These are phyloP conservation scores for Helarctos malayanus DNA, from an alignment of 2,797 vertebrate species.

Conservation along the genomic window DNA sequence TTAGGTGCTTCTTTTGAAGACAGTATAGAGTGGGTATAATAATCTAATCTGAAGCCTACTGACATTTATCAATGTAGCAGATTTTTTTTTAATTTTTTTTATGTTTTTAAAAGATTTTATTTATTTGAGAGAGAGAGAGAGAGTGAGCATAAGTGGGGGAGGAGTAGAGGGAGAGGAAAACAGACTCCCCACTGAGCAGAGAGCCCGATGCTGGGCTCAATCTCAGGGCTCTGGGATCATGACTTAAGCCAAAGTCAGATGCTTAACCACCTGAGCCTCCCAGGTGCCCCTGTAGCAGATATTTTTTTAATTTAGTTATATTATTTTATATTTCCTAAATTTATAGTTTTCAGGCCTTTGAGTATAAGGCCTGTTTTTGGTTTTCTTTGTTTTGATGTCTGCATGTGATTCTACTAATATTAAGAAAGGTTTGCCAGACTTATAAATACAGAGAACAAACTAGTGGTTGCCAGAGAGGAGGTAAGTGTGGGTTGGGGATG, in stretches of 20 bases:
- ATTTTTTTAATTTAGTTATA: background rate
- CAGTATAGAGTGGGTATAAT: background rate
- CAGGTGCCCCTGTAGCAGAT: background rate
- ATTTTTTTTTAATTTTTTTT: background rate
- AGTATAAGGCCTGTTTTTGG: background rate
- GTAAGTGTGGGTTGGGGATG: background rate
- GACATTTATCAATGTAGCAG: background rate
- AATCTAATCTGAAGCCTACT: background rate
- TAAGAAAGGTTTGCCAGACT: background rate
- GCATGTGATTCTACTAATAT: background rate
- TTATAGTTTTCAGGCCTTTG: conserved; percentile 16
- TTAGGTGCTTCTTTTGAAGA: conserved; percentile 19
- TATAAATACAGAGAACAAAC: background rate
- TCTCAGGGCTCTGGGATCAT: background rate
- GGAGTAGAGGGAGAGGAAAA: background rate
- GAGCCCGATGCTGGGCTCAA: background rate
- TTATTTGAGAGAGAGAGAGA: background rate
- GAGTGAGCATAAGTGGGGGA: rapidly evolving
- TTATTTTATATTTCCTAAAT: background rate
- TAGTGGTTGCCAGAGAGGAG: background rate
- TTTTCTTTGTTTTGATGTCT: background rate
- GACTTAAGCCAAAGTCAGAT: background rate
- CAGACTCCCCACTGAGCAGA: background rate
- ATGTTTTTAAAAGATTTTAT: background rate
- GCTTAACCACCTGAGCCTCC: background rate